phyloP scores from a whole-genome alignment of 2,113 vertebrate genomes.

The Alces alces region DNA sequence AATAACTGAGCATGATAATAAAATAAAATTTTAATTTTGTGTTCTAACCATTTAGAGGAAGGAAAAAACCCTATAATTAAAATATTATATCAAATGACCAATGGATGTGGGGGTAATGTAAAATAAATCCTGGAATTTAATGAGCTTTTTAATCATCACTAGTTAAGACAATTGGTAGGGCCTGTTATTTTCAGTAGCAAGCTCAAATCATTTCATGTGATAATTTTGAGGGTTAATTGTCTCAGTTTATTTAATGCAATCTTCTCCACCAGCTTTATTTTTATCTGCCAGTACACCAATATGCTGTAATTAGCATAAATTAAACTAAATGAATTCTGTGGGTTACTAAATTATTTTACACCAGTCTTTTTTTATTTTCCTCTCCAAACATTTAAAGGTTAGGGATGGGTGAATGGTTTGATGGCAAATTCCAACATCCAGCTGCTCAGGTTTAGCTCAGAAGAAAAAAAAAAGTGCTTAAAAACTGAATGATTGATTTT shows the following conservation, averaged over 20 bases:
- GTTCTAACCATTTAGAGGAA: background rate
- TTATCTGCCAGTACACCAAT: conserved; percentile 81
- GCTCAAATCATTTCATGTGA: conserved; percentile 69
- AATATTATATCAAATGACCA: conserved; percentile 61
- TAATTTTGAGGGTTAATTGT: conserved; percentile 83
- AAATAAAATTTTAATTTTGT: conserved; percentile 26
- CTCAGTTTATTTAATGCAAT: conserved; percentile 75
- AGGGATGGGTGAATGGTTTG: conserved; percentile 64
- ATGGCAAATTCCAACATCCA: conserved; percentile 60
- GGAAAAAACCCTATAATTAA: conserved; percentile 55
- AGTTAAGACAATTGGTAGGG: conserved; percentile 75
- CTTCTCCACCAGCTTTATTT: conserved; percentile 80
- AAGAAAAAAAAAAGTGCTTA: conserved; percentile 33
- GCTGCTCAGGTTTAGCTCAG: conserved; percentile 55
- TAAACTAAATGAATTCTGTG: conserved; percentile 80
- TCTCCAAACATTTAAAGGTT: conserved; percentile 76
- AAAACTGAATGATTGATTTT: conserved; percentile 65
- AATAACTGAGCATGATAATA: conserved; percentile 2
- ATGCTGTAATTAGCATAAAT: conserved; percentile 82
- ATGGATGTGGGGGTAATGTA: background rate
- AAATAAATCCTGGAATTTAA: conserved; percentile 65
- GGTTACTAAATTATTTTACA: conserved; percentile 83
- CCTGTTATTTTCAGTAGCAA: conserved; percentile 68
- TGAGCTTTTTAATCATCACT: conserved; percentile 67
- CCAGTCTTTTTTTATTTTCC: conserved; percentile 71